Evolutionary conservation across 2,113 vertebrate genomes (phyloP), one percentile per base, ranked within the genome.

Genomic region (Tympanuchus pallidicinctus): DNA sequence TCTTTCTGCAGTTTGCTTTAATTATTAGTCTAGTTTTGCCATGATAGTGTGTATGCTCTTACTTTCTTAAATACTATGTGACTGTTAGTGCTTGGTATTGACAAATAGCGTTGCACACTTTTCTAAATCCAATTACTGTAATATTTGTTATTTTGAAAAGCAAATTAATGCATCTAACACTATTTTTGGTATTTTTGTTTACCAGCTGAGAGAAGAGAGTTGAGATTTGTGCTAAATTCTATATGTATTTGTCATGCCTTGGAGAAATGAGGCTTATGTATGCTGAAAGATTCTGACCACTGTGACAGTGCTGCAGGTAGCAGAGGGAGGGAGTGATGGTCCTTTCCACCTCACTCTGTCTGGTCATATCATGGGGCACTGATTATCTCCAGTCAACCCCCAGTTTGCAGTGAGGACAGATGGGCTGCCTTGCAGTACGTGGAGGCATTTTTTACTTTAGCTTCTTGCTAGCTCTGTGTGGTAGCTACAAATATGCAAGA

Each of bases 321-420:
- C 27, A 40, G 42, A 56, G 20, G 14, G 32, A 60, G 6, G 8
- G 40, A 13, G 9, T 42, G 60, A 25, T 61, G 10, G 1, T 32
- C 13, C 12, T 76, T 83, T 54, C 13, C 20, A 42, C 5, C 16
- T 64, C 48, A 11, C 6, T 82, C 14, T 10, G 11, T 78, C 47
- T 57, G 27, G 27, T 40, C 20, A 12, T 1, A 5, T 25, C 18
- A 20, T 17, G 30, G 32, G 43, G 42, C 7, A 11, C 1, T 1
- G 24, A 57, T 87, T 25, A 32, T 64, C 4, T 45, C 11, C 24
- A 40, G 42, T 78, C 48, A 12, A 24, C 20, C 11, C 22, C 77
- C 6, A 20, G 21, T 70, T 59, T 59, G 10, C 30, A 6, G 6
- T 14, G 13, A 57, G 11, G 12, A 10, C 13, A 34, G 12, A 30